A percentile compares a stretch with the other conserved stretches of the same genome.
Evolutionary conservation across 2,888 invertebrate species (phyloP).

Genomic region (Caenorhabditis macrosperma): DNA sequence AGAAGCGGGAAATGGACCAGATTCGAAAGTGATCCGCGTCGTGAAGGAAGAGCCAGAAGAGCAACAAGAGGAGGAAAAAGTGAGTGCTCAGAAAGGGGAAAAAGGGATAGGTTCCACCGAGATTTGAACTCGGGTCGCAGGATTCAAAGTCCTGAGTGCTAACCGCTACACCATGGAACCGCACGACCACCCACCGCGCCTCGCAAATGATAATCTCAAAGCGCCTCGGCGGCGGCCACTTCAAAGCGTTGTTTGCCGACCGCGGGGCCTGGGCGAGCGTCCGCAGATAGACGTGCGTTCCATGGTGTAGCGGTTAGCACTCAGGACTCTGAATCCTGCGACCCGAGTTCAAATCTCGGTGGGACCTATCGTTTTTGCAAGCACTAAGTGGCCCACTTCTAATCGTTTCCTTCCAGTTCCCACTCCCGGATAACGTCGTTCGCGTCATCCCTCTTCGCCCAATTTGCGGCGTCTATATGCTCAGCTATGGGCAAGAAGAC

Average conservation of each 20-base stretch:
- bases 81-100: conserved; percentile 1
- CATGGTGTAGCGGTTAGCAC: conserved; percentile 74
- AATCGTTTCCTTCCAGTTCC: neutral
- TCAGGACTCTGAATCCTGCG: conserved; percentile 73
- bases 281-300: conserved; percentile 24
- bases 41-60: no score
- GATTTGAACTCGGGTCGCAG: conserved; percentile 73
- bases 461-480: conserved; percentile 5
- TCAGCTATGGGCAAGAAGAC: conserved; percentile 19
- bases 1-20: neutral
- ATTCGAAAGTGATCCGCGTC: neutral
- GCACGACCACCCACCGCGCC: neutral
- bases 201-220: neutral
- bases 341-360: conserved; percentile 73
- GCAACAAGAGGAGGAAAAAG: neutral
- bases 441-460: conserved; percentile 23
- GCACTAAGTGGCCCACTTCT: no score
- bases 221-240: neutral
- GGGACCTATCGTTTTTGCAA: conserved; percentile 64
- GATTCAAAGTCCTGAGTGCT: conserved; percentile 74
- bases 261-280: neutral
- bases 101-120: conserved; percentile 70
- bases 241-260: neutral
- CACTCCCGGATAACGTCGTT: neutral
- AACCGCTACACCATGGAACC: conserved; percentile 73